Base-by-base conservation (phyloP, 2,797 vertebrate genomes). In the Adelosebastes latens region DNA sequence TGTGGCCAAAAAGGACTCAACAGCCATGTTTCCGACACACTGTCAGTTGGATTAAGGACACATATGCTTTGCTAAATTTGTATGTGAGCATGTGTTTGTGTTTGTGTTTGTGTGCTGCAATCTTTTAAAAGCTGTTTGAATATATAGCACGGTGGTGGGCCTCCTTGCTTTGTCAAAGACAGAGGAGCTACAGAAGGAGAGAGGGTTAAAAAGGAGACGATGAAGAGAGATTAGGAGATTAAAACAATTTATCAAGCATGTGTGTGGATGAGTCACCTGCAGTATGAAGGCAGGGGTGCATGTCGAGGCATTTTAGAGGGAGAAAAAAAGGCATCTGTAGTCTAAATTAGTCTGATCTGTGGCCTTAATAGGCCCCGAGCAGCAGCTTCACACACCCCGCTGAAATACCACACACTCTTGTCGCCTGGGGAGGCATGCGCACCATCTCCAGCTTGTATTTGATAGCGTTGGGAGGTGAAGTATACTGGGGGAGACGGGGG, bases 321-420 rank as follows among this genome's bases (percentile, higher is more conserved):
- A 65, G 59, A 78, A 84, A 82, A 82, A 75, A 81, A 80, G 62
- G 71, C 59, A 62, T 81, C 75, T 78, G 76, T 68, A 75, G 74
- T 72, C 71, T 73, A 83, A 87, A 92, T 84, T 74, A 82, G 80
- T 81, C 58, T 87, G 87, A 89, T 89, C 81, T 81, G 65, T 76
- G 67, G 82, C 67, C 72, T 76, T 80, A 72, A 82, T 84, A 66
- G 79, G 65, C 85, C 53, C 53, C 1, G 16, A 87, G 84, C 75
- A 68, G 62, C 71, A 88, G 58, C 85, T 87, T 92, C 85, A 89
- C 91, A 86, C 84, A 31, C 75, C 20, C 65, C 36, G 22, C 75
- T 82, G 82, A 91, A 93, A 94, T 91, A 87, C 91, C 92, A 91
- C 88, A 84, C 82, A 65, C 58, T 75, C 61, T 14, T 80, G 88